A percentile compares a stretch with the other conserved stretches of the same genome.
phyloP scores from a whole-genome alignment of 2,888 invertebrate species.

The Thyatira batis region DNA sequence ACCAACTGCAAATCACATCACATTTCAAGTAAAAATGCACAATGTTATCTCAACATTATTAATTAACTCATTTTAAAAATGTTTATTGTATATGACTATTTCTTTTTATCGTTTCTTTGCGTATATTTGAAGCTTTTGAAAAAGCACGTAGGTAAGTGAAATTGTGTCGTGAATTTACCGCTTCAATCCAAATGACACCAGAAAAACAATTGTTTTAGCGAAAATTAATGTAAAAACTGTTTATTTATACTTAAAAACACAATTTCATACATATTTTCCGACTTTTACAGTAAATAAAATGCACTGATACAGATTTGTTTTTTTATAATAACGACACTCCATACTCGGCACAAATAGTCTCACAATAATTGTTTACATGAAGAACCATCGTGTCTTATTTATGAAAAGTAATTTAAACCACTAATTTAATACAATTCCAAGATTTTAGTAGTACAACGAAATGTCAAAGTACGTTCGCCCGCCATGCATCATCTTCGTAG shows the following conservation, averaged over 20 bases:
- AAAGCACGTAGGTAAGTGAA: neutral
- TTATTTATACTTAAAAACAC: neutral
- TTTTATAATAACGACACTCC: constrained; percentile 15
- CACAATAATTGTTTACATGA: constrained; percentile 14
- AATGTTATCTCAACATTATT: neutral
- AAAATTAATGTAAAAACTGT: neutral
- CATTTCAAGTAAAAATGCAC: neutral
- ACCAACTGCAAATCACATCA: neutral
- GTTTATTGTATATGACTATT: neutral
- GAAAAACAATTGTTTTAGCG: neutral
- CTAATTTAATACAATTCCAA: constrained; percentile 40
- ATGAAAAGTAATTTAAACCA: constrained; percentile 47
- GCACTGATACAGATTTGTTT: constrained; percentile 2
- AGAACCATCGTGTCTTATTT: constrained; percentile 55
- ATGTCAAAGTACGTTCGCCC: constrained; percentile 72
- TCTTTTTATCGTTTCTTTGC: neutral
- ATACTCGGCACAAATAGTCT: constrained; percentile 16
- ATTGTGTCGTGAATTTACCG: neutral
- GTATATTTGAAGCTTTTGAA: neutral
- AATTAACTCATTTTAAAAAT: neutral
- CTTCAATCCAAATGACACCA: neutral
- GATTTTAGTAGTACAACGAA: constrained; percentile 56
- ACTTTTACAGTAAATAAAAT: neutral
- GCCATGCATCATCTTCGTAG: constrained; percentile 48
- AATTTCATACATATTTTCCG: neutral